Percentiles rank a stretch among this genome's conserved stretches.
Evolutionary conservation across 2,888 invertebrate genomes (phyloP).

Genomic region (Erynnis tages): DNA sequence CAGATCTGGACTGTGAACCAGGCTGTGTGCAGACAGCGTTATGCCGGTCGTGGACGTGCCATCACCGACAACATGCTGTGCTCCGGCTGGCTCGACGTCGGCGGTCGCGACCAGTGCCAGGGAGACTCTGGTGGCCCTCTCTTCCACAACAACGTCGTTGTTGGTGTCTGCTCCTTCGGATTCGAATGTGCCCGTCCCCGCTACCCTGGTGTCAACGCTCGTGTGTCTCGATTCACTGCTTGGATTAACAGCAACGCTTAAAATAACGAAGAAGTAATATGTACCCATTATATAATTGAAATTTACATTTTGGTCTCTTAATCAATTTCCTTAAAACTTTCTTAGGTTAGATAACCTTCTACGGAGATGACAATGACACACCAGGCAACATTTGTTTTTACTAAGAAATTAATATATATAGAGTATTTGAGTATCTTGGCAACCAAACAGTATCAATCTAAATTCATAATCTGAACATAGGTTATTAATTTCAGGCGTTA

Average conservation of each 20-base stretch:
- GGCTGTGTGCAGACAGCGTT: constrained; percentile 41
- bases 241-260: constrained; percentile 49
- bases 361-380: too few species aligned
- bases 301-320: too few species aligned
- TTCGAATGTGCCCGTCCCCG: constrained; percentile 39
- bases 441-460: too few species aligned
- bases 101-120: constrained; percentile 51
- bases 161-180: constrained; percentile 51
- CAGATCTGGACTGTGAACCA: constrained; percentile 48
- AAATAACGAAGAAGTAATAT: too few species aligned
- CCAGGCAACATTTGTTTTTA: too few species aligned
- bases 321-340: too few species aligned
- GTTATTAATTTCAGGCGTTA: too few species aligned
- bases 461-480: too few species aligned
- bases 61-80: constrained; percentile 55
- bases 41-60: constrained; percentile 33
- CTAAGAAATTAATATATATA: too few species aligned
- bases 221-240: constrained; percentile 41
- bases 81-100: constrained; percentile 46
- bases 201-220: constrained; percentile 49
- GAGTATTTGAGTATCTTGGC: too few species aligned
- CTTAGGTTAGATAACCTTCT: too few species aligned
- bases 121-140: constrained; percentile 57
- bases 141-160: constrained; percentile 43
- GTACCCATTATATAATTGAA: too few species aligned